Percentiles rank a stretch among this genome's conserved stretches.
Evolutionary conservation across 2,797 vertebrate genomes (phyloP).

Genomic region (Amblyopsis hoosieri): DNA sequence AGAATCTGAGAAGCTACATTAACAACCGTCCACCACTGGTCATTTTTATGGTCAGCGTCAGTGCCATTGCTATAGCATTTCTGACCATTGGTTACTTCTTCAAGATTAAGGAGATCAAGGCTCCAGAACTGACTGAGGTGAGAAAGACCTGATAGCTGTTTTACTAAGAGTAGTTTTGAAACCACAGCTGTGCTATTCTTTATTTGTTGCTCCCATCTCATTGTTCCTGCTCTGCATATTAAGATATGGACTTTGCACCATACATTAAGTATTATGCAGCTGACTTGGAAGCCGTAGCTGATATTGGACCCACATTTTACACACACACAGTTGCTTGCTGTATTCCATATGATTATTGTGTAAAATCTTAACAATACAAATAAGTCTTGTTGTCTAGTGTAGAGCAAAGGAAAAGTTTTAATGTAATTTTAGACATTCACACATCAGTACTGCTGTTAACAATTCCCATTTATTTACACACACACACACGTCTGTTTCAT

Average conservation of each 20-base stretch:
- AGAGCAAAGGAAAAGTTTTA: too few relatives aligned
- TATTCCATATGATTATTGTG: not conserved
- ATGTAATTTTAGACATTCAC: too few relatives aligned
- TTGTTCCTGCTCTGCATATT: too few relatives aligned
- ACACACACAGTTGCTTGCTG: not conserved
- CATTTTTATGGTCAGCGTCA: slow-evolving; percentile 98
- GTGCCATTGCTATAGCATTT: slow-evolving; percentile 97
- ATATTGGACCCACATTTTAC: too few relatives aligned
- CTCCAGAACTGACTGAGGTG: slow-evolving; percentile 94
- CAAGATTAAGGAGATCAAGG: slow-evolving; percentile 99
- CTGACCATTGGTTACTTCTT: slow-evolving; percentile 98
- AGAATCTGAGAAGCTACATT: slow-evolving; percentile 93
- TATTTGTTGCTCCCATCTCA: too few relatives aligned
- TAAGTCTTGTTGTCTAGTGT: too few relatives aligned
- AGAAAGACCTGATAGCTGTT: not conserved
- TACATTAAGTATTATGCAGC: not conserved
- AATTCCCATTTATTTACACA: not conserved
- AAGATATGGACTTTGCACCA: too few relatives aligned
- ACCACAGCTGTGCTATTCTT: too few relatives aligned
- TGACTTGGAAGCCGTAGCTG: too few relatives aligned
- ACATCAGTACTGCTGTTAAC: too few relatives aligned
- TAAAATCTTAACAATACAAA: too few relatives aligned
- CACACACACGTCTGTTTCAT: not conserved
- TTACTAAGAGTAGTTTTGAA: too few relatives aligned
- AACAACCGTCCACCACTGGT: slow-evolving; percentile 95